Evolutionary conservation across 1,140 invertebrate genomes (phyloP).

Genomic region (Scylla paramamosain): DNA sequence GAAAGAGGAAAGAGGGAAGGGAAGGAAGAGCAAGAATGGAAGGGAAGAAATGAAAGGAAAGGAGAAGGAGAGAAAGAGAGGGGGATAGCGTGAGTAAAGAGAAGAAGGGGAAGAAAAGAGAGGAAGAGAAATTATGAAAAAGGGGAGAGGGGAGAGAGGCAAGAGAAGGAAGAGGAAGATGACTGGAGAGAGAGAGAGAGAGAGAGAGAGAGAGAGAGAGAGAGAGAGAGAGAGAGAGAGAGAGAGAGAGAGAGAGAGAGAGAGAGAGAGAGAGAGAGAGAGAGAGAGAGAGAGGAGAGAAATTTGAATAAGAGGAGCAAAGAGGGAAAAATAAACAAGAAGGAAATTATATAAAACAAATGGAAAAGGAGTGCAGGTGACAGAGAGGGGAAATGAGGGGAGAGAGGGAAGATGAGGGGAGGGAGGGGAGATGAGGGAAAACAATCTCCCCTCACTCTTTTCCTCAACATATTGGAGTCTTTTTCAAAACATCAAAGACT

Average conservation of each 20-base stretch:
- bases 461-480: too few relatives aligned
- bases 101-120: not conserved
- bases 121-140: not conserved
- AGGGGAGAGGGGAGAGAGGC: not conserved
- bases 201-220: not conserved
- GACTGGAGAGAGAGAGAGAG: not conserved
- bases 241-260: not conserved
- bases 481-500: too few relatives aligned
- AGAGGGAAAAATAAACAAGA: too few relatives aligned
- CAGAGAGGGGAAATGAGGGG: too few relatives aligned
- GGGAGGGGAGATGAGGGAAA: too few relatives aligned
- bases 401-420: too few relatives aligned
- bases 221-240: not conserved
- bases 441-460: too few relatives aligned
- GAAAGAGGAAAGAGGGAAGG: not conserved
- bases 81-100: too few relatives aligned
- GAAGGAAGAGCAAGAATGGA: not conserved
- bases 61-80: not conserved
- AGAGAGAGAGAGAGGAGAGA: too few relatives aligned
- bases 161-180: not conserved
- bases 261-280: not conserved
- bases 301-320: too few relatives aligned
- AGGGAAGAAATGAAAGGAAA: not conserved
- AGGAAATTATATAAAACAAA: too few relatives aligned
- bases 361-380: too few relatives aligned